Conservation (phyloP, 1,140 invertebrate genomes). For the Rhizoglyphus robini region DNA sequence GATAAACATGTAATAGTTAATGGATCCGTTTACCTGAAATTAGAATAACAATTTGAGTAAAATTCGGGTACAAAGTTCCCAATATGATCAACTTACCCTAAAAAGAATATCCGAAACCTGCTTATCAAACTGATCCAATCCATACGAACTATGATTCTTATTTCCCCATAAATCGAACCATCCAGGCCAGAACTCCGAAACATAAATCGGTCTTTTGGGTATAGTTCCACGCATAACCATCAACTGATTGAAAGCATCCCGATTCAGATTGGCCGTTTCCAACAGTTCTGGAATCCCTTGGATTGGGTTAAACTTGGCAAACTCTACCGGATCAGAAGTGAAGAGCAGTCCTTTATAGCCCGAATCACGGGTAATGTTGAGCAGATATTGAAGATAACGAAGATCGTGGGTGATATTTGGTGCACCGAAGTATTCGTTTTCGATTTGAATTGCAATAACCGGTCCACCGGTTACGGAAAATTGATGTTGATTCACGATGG, state of each 20-base stretch:
- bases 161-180: constrained; percentile 33
- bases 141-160: constrained; percentile 23
- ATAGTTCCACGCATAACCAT: constrained; percentile 3
- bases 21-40: constrained; percentile 29
- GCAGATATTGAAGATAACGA: background rate
- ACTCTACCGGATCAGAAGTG: background rate
- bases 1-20: constrained; percentile 30
- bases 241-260: background rate
- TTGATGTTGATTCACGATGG: background rate
- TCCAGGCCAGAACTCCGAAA: constrained; percentile 34
- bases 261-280: constrained; percentile 11
- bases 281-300: background rate
- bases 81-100: constrained; percentile 28
- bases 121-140: constrained; percentile 12
- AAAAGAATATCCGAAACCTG: constrained; percentile 27
- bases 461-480: constrained; percentile 31
- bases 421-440: constrained; percentile 27
- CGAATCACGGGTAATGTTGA: background rate
- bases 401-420: background rate
- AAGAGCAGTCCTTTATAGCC: constrained; percentile 4
- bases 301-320: background rate
- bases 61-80: too few species aligned
- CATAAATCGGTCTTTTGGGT: constrained; percentile 31
- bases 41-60: too few species aligned
- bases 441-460: constrained; percentile 33